Base-by-base conservation (phyloP, 2,888 invertebrate species). In the Mycalesis mineus region DNA sequence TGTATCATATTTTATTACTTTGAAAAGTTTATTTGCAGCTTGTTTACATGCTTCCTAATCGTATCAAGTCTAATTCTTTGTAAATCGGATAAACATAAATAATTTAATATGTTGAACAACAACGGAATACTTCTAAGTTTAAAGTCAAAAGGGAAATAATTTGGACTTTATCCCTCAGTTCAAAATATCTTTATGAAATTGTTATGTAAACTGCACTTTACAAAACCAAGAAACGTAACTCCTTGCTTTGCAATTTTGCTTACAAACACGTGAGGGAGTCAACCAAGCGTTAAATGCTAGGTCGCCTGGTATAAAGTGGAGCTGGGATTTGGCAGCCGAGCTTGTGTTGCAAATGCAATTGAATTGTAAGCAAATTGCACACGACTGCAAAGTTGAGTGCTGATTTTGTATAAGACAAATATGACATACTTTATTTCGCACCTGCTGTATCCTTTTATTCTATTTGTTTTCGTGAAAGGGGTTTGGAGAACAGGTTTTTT, bases 301-400 rank as follows among this genome's bases (percentile, higher is more conserved):
- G n/a, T 31, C 15, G 31, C 28, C 13, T 40, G 31, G 17, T 22
- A 4, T 52, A 29, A 40, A 48, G 31, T 41, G 31, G 40, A 40
- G 48, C 40, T 47, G 3, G 41, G 48, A 48, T 55, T 55, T 55
- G 55, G 41, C 55, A 55, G 48, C 22, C 14, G 41, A 47, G 48
- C 55, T 33, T 48, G 55, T 40, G 39, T 48, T 48, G 40, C 29
- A 52, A 41, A 52, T 42, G 15, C 41, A 42, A 52, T 42, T 41
- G 41, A 51, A 42, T 42, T n/a, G 41, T 41, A 41, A 33, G 41
- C 31, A 51, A n/a, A 31, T 41, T 51, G 51, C 22, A 17, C 1
- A 2, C 22, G 7, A n/a, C 44, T 11, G 8, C 11, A 29, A 14
- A n/a, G 11, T 49, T 49, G 36, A 49, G 39, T 39, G 37, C 49